Conservation (phyloP, 2,113 vertebrate genomes). For the Erythrolamprus reginae region DNA sequence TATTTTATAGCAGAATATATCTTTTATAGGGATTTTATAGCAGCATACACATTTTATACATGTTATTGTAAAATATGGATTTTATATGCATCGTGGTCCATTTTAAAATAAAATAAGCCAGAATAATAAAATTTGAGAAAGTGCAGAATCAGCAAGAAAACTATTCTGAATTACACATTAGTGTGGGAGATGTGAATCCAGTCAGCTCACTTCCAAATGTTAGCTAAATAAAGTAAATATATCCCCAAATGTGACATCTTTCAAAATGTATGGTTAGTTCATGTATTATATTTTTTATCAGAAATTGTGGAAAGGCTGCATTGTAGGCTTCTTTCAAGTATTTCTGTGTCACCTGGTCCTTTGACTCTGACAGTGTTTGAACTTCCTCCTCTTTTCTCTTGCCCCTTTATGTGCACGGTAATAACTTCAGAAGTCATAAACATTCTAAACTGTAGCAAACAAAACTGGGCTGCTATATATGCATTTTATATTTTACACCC, state of each 20-base stretch:
- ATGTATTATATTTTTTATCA: not conserved
- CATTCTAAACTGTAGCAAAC: not conserved
- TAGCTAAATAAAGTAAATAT: not conserved
- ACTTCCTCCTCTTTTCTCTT: not conserved
- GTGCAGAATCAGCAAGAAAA: not conserved
- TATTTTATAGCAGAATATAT: not conserved
- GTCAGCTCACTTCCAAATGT: not conserved
- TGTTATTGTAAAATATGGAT: not conserved
- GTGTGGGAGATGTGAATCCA: not conserved
- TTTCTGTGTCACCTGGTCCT: not conserved
- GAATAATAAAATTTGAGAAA: not conserved
- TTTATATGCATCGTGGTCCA: not conserved
- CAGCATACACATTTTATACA: not conserved
- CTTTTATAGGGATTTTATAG: not conserved
- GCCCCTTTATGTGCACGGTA: not conserved
- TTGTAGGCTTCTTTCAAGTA: not conserved
- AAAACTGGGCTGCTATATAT: not conserved
- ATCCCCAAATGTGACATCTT: not conserved
- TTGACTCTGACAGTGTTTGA: not conserved
- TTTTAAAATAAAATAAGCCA: not conserved
- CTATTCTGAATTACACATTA: not conserved
- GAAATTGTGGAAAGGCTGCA: not conserved
- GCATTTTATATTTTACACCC: not conserved
- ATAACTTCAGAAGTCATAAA: not conserved
- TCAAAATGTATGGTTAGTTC: not conserved